Evolutionary conservation across 2,113 vertebrate species (phyloP), one percentile per base, ranked within the genome.

Genomic region (Apodemus sylvaticus): DNA sequence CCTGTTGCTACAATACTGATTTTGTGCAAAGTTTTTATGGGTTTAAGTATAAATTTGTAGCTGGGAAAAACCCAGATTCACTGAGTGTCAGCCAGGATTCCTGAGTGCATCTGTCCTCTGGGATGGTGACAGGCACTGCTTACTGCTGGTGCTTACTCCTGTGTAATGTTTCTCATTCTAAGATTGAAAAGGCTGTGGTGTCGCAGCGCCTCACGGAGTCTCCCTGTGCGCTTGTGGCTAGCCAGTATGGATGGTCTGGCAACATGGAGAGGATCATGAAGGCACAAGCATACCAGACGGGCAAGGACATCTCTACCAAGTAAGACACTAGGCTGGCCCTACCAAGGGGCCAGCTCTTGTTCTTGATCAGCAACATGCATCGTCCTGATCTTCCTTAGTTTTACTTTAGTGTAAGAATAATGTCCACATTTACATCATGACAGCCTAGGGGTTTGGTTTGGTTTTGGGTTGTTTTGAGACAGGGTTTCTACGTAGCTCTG

Each of bases 251-350:
- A 71, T 99, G 99, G 99, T 99, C 99, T 94, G 99, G 99, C 93
- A 99, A 99, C 98, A 99, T 99, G 99, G 99, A 99, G 97, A 98
- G 99, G 95, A 99, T 99, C 97, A 99, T 99, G 99, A 99, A 99
- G 97, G 99, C 99, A 58, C 99, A 99, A 82, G 99, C 99, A 2
- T 99, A 99, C 98, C 99, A 99, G 96, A 99, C 99, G 5, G 99
- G 99, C 95, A 99, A 99, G 98, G 99, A 99, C 97, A 99, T 99
- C 98, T 99, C 99, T n/a, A 99, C 99, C 90, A 99, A 99, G 99
- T 99, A 98, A 98, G 98, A 7, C 14, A 48, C 10, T 64, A 3
- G 14, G 55, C n/a, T 39, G 26, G 34, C 58, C 70, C 89, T 94
- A 60, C 79, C 71, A 1, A 0, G 7, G 11, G 2, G 26, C 12